Base-by-base conservation (phyloP, 2,113 vertebrate genomes). In the Actenoides hombroni region DNA sequence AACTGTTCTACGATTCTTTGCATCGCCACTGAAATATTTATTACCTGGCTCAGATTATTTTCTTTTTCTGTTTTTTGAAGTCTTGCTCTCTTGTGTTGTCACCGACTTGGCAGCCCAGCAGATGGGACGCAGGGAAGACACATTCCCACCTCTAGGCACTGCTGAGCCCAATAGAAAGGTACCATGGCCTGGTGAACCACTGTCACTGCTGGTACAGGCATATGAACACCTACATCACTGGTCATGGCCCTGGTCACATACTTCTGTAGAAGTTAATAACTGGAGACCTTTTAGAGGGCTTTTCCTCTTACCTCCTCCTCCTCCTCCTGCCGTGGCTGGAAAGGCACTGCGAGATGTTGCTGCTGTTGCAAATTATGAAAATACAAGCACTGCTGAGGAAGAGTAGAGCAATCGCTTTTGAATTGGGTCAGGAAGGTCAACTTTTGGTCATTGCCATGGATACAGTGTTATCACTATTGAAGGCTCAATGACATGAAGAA, bases 161-260 rank as follows among this genome's bases (percentile, higher is more conserved):
- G 21, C 18, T 24, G 37, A 29, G 24, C 28, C 18, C 0, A 0
- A 12, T 2, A 3, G 21, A 29, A 11, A 77, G 44, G 44, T 25
- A 37, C 37, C 0, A 0, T 1, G 3, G 49, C 29, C 20, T 13
- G 10, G 2, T 1, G 63, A 60, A 37, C 35, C 2, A 1, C 20
- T 6, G 44, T 16, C 7, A 2, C 23, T 24, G 56, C 21, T 9
- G 11, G 9, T 17, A 6, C 0, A 0, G 40, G 40, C 14, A 3
- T n/a, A 31, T 33, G 33, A 56, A 37, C 64, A 37, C 51, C 20
- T 28, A 14, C 10, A 26, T 28, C 0, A 3, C 33, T 13, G 24
- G 12, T 24, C 28, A 11, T 0, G 0, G 40, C 37, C 51, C 10
- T 0, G 0, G 7, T 23, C 70, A 56, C 0, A 0, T 23, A 49